Base-by-base conservation (phyloP, 1,140 invertebrate species). In the Planococcus citri region DNA sequence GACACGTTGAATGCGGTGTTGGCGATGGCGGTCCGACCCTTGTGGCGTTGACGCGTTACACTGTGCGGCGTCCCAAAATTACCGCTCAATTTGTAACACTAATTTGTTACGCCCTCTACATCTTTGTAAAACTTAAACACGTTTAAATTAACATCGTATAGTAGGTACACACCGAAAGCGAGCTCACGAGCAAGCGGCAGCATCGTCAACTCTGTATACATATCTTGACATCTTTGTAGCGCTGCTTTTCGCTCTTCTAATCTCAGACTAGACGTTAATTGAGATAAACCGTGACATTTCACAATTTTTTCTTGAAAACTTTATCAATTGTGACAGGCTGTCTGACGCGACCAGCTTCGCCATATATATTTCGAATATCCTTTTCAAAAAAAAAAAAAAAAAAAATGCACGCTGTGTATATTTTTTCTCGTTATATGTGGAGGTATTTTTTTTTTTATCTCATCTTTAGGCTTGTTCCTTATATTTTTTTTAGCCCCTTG, bases 51-150 rank as follows among this genome's bases (percentile, higher is more conserved):
- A 51, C 41, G 41, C n/a, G 41, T 51, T 51, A 51, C 41, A 51
- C 41, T 14, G 12, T 12, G 41, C 41, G n/a, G n/a, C 41, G 41
- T 51, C n/a, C 41, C 41, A 17, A 51, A 20, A 14, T 51, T 51
- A 51, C 41, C 41, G 41, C 41, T 51, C 41, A 51, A 51, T 51
- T 51, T 51, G 41, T 51, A 51, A 51, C 41, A 51, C 41, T 51
- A 51, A 51, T 51, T 51, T 51, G 41, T 51, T 51, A 51, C 41
- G 41, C 41, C 41, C 41, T 51, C 41, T 20, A 20, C 17, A 51
- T 51, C 41, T 51, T 51, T 51, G 41, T 51, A 51, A 51, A 51
- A 51, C 41, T 51, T 20, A 20, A 14, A 51, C 12, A 51, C 41
- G 41, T 51, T 51, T 20, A 51, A 51, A 51, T 51, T 51, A 51